Evolutionary conservation across 2,888 invertebrate species (phyloP), one percentile per base, ranked within the genome.

Genomic region (Linnaemya tessellans): DNA sequence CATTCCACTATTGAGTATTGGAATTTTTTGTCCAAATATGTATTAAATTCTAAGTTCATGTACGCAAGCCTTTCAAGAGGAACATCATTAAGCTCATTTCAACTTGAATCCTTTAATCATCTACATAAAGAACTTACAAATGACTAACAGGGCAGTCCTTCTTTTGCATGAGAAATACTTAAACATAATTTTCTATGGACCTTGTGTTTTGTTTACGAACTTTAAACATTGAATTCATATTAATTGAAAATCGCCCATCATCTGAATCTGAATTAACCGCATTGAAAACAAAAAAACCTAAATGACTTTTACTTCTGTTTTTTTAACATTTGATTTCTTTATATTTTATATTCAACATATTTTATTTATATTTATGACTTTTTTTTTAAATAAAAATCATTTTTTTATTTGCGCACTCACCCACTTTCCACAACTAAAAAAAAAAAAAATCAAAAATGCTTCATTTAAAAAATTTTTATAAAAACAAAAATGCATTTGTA

Each of bases 401-500:
- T 87, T 86, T 87, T 82, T 84, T 83, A 86, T 83, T 78, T 87
- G 78, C 88, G 88, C 88, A 87, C 88, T 87, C 87, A 88, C 86
- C 83, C 75, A 87, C 87, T 82, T 71, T 79, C 62, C 73, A 22
- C 62, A 71, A 71, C 80, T 80, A 71, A 79, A 82, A 75, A 71
- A 60, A 71, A 60, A 60, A 83, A 87, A 83, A 68, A 60, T 65
- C 60, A 80, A 75, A 81, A 71, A 65, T 62, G 87, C 62, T 87
- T 87, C 86, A 87, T 84, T 79, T 74, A 77, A 85, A 35, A 41
- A 86, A 80, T 43, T 25, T 58, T 65, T 43, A 43, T 25, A n/a
- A 46, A 64, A 71, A 43, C 8, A 54, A 60, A 87, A 87, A 89
- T 90, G 89, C 89, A 89, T 90, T 89, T 90, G 90, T 90, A 90